phyloP scores from a whole-genome alignment of 2,113 vertebrate genomes.

The Chlorocebus sabaeus region DNA sequence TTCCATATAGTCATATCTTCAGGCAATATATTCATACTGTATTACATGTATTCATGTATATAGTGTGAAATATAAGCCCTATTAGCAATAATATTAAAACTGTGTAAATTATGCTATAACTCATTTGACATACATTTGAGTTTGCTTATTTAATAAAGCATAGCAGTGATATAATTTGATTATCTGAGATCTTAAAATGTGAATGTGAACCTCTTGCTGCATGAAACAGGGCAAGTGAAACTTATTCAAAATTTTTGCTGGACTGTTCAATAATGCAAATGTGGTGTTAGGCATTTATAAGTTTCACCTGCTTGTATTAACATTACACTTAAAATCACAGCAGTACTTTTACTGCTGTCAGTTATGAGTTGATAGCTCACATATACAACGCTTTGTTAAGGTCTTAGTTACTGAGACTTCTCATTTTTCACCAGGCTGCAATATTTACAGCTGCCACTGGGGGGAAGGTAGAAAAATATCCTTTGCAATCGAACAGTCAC shows the following conservation, averaged over 20 bases:
- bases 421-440: slow-evolving; percentile 10
- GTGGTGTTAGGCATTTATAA: not conserved
- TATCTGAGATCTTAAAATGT: not conserved
- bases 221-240: not conserved
- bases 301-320: not conserved
- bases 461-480: not conserved
- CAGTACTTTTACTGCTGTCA: not conserved
- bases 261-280: not conserved
- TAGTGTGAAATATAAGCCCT: not conserved
- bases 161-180: not conserved
- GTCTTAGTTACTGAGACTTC: not conserved
- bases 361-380: not conserved
- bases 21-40: not conserved
- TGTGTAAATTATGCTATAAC: not conserved
- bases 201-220: not conserved
- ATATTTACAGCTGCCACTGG: not conserved
- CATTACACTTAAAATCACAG: not conserved
- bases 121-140: not conserved
- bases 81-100: not conserved
- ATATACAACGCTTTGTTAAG: not conserved
- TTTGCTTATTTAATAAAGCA: slow-evolving; percentile 24
- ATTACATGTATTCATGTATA: not conserved
- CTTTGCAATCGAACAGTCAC: not conserved
- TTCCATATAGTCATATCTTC: not conserved
- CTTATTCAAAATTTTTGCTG: not conserved